Evolutionary conservation across 2,797 vertebrate genomes (phyloP).

Genomic region (Melopsittacus undulatus): DNA sequence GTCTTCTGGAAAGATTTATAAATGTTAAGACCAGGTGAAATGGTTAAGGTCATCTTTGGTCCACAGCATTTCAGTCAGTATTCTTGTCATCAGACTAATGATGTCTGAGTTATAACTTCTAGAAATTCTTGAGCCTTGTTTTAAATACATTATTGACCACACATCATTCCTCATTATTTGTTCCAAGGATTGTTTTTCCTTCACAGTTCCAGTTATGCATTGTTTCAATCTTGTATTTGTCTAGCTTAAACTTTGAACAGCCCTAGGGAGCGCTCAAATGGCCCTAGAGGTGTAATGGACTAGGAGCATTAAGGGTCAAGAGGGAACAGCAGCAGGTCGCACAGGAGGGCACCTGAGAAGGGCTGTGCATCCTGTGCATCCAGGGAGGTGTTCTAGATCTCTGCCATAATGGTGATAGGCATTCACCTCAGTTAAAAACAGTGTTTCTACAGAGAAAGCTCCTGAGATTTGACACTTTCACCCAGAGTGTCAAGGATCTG

Average conservation of each 20-base stretch:
- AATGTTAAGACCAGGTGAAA: not conserved
- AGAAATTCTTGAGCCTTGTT: not conserved
- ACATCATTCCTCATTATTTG: not conserved
- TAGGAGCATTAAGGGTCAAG: not conserved
- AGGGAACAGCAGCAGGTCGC: not conserved
- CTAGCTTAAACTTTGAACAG: not conserved
- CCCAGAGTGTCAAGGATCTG: not conserved
- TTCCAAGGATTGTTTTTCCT: not conserved
- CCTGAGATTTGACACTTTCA: not conserved
- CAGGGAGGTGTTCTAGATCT: not conserved
- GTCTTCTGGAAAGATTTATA: not conserved
- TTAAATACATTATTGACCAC: not conserved
- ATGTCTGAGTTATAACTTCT: not conserved
- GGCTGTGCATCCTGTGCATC: too few species aligned
- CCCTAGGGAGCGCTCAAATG: not conserved
- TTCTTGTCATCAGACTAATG: constrained; percentile 2
- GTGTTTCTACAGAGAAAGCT: not conserved
- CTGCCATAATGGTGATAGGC: not conserved
- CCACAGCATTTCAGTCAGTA: not conserved
- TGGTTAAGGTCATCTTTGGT: not conserved
- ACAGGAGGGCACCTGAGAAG: not conserved
- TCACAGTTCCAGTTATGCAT: not conserved
- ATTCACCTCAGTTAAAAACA: not conserved
- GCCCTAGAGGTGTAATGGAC: not conserved
- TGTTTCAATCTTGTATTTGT: constrained; percentile 3